phyloP scores from a whole-genome alignment of 2,888 invertebrate species.

The Meiosimyza platycephala region DNA sequence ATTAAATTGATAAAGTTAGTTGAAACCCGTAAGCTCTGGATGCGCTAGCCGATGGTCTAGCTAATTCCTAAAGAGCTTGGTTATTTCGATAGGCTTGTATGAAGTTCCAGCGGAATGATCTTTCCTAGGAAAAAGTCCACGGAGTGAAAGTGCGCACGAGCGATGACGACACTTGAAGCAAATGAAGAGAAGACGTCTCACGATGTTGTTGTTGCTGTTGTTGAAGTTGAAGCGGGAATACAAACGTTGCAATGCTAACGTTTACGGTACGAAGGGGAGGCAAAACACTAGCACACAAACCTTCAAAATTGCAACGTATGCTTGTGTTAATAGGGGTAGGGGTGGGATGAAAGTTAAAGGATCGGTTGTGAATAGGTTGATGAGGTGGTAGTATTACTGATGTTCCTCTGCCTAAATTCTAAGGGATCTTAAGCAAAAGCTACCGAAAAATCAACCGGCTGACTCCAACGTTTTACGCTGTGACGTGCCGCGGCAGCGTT shows the following conservation, averaged over 20 bases:
- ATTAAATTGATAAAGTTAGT: slow-evolving; percentile 16
- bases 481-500: background rate
- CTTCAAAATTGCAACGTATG: no score
- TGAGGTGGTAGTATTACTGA: background rate
- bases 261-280: no score
- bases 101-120: no score
- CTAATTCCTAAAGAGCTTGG: slow-evolving; percentile 9
- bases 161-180: slow-evolving; percentile 3
- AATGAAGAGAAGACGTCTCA: slow-evolving; percentile 1
- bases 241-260: no score
- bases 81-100: background rate
- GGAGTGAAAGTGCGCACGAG: background rate
- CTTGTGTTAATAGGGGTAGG: no score
- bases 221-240: background rate
- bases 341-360: no score
- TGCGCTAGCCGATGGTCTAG: slow-evolving; percentile 14
- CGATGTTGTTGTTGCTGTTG: background rate
- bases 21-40: slow-evolving; percentile 5
- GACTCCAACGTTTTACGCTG: background rate
- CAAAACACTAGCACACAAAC: no score
- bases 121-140: no score
- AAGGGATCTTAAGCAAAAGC: no score
- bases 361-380: background rate
- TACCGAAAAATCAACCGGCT: no score
- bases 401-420: no score